Conservation (phyloP, 2,888 invertebrate species). For the Villa cingulata region DNA sequence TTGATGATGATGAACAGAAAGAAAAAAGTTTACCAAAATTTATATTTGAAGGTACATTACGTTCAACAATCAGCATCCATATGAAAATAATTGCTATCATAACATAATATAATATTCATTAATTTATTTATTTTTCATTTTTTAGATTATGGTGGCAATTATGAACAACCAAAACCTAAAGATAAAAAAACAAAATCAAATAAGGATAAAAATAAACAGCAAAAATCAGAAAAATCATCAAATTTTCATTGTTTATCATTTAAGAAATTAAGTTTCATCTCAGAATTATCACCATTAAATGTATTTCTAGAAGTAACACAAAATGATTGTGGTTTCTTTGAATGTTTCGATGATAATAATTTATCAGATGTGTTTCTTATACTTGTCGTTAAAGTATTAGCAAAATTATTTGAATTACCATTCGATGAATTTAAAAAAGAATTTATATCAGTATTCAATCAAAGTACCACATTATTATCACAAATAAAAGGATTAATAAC, state of each 20-base stretch:
- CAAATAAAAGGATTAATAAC: slow-evolving; percentile 12
- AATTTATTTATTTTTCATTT: not conserved
- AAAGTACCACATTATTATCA: slow-evolving; percentile 18
- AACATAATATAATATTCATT: no score
- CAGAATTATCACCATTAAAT: slow-evolving; percentile 12
- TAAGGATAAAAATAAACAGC: not conserved
- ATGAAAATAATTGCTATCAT: not conserved
- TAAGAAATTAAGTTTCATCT: slow-evolving; percentile 10
- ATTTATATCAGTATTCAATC: slow-evolving; percentile 19
- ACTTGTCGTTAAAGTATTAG: slow-evolving; percentile 24
- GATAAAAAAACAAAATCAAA: not conserved
- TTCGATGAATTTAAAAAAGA: slow-evolving; percentile 24
- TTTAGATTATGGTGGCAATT: slow-evolving; percentile 14
- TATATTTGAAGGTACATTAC: not conserved
- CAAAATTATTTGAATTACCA: slow-evolving; percentile 24
- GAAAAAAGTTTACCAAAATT: not conserved
- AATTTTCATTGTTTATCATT: slow-evolving; percentile 11
- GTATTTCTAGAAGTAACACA: slow-evolving; percentile 14
- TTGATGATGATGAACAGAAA: slow-evolving; percentile 12
- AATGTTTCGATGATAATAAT: slow-evolving; percentile 6
- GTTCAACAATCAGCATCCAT: not conserved
- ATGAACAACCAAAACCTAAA: slow-evolving; percentile 4
- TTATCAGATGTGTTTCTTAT: slow-evolving; percentile 3
- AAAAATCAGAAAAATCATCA: not conserved
- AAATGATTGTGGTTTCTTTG: slow-evolving; percentile 11